These are phyloP conservation scores for Drosophila rhopaloa DNA, from an alignment of 1,140 invertebrate species.

Conservation along the genomic window DNA sequence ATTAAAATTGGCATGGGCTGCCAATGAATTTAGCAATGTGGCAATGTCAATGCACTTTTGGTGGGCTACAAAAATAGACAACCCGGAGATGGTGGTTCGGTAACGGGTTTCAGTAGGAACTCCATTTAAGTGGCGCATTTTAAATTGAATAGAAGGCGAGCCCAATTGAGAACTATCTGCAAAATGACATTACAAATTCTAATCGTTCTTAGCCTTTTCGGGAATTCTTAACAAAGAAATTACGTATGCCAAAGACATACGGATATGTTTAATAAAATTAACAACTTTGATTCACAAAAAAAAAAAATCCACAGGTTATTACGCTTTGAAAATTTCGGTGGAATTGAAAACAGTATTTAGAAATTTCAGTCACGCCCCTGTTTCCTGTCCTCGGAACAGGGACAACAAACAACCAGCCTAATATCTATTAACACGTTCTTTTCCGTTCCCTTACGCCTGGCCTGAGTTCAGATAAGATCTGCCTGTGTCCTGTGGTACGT, in stretches of 20 bases:
- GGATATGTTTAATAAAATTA: conserved; percentile 62
- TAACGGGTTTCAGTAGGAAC: conserved; percentile 19
- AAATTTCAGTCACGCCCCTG: conserved; percentile 68
- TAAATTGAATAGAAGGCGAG: conserved; percentile 27
- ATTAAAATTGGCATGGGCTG: conserved; percentile 74
- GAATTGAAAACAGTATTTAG: conserved; percentile 41
- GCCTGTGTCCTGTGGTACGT: conserved; percentile 49
- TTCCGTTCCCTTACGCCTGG: conserved; percentile 9
- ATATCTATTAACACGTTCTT: conserved; percentile 77
- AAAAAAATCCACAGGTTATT: conserved; percentile 25
- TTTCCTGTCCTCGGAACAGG: conserved; percentile 64
- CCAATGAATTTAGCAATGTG: conserved; percentile 73
- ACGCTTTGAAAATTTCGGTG: conserved; percentile 17
- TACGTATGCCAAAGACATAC: conserved; percentile 49
- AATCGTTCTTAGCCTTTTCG: conserved; percentile 7
- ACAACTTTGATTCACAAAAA: conserved; percentile 59
- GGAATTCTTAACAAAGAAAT: conserved; percentile 24
- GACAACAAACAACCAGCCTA: conserved; percentile 44
- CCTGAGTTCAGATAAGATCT: conserved; percentile 57
- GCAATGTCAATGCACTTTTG: conserved; percentile 78
- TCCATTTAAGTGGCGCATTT: conserved; percentile 43
- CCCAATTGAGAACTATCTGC: conserved; percentile 11
- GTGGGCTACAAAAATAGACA: conserved; percentile 51
- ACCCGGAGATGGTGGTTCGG: conserved; percentile 4
- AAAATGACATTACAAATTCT: background rate